Conservation (phyloP, 1,140 invertebrate genomes). For the Periplaneta americana region DNA sequence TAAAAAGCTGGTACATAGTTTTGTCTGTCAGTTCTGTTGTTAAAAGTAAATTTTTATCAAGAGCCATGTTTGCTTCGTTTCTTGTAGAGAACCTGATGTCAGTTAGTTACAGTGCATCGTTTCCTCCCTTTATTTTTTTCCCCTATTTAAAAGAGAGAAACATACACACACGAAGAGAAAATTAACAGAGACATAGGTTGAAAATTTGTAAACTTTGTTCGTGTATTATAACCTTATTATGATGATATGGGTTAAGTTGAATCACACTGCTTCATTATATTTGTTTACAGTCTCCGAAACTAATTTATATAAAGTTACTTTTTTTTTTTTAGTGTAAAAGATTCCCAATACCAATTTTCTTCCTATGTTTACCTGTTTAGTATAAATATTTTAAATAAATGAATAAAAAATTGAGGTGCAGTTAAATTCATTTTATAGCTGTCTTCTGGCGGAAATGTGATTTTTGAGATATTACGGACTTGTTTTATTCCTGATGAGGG, state of each 20-base stretch:
- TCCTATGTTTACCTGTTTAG: background rate
- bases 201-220: background rate
- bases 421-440: background rate
- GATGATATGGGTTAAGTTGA: background rate
- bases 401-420: background rate
- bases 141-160: background rate
- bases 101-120: background rate
- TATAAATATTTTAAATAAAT: background rate
- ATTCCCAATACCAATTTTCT: background rate
- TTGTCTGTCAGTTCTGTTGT: conserved; percentile 2
- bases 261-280: background rate
- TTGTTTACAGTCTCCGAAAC: background rate
- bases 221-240: background rate
- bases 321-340: background rate
- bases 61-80: background rate
- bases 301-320: background rate
- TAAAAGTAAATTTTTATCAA: conserved; percentile 3
- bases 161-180: background rate
- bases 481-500: background rate
- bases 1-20: background rate
- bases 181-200: background rate
- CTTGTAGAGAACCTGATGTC: background rate
- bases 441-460: background rate
- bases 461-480: background rate
- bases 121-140: background rate